A percentile compares a stretch with the other conserved stretches of the same genome.
phyloP scores from a whole-genome alignment of 1,140 invertebrate genomes.

The Teleopsis dalmanni region DNA sequence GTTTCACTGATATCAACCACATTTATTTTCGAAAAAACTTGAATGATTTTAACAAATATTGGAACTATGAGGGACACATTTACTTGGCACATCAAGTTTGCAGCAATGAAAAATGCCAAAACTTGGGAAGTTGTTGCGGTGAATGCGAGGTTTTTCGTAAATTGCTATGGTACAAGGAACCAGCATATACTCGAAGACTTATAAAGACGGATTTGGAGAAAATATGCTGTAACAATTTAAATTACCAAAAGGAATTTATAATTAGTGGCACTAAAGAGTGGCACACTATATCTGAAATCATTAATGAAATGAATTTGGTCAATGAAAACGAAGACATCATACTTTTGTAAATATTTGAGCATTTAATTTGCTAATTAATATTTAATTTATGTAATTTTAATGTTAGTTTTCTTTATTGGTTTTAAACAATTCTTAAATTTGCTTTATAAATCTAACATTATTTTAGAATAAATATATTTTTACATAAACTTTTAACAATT shows the following conservation, averaged over 20 bases:
- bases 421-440: too few species aligned
- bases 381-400: too few species aligned
- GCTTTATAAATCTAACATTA: too few species aligned
- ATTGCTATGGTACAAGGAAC: neutral
- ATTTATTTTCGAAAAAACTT: conserved; percentile 29
- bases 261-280: neutral
- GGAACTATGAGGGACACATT: conserved; percentile 31
- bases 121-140: too few species aligned
- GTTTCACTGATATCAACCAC: conserved; percentile 26
- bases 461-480: too few species aligned
- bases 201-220: neutral
- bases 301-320: too few species aligned
- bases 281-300: neutral
- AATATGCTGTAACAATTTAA: neutral
- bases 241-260: neutral
- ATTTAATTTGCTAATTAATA: too few species aligned
- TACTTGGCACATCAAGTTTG: conserved; percentile 25
- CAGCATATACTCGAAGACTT: neutral
- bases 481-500: too few species aligned
- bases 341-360: too few species aligned
- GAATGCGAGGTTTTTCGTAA: neutral
- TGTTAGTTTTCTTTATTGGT: too few species aligned
- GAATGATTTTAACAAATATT: conserved; percentile 26
- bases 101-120: too few species aligned
- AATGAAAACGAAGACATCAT: too few species aligned